phyloP scores from a whole-genome alignment of 2,888 invertebrate genomes.

The Pardosa pseudoannulata region DNA sequence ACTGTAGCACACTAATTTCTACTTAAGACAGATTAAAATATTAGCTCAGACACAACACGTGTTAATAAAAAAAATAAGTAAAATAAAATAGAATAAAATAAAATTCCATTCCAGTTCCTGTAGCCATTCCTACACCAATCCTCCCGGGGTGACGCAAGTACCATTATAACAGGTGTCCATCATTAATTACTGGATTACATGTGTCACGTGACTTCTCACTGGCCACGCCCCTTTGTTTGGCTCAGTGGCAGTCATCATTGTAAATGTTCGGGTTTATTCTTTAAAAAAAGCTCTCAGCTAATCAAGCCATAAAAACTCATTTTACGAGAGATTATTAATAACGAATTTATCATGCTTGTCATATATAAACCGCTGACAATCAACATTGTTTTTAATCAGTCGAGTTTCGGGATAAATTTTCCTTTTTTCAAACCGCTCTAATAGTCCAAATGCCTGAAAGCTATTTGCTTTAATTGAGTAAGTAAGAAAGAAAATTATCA shows the following conservation, averaged over 20 bases:
- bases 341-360: conserved; percentile 45
- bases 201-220: conserved; percentile 39
- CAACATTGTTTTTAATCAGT: conserved; percentile 6
- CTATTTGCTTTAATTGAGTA: not conserved
- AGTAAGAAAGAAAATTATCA: conserved; percentile 8
- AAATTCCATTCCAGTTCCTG: not conserved
- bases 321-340: conserved; percentile 35
- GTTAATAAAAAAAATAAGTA: not conserved
- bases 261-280: not conserved
- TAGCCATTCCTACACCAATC: conserved; percentile 26
- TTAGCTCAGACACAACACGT: not conserved
- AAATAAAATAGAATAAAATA: no score
- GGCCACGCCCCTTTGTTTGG: conserved; percentile 25
- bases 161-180: not conserved
- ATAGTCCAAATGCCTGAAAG: not conserved
- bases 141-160: not conserved
- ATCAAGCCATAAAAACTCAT: conserved; percentile 34
- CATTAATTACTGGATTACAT: conserved; percentile 60
- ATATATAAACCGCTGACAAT: conserved; percentile 20
- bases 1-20: not conserved
- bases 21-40: not conserved
- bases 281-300: not conserved
- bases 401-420: not conserved
- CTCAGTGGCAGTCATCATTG: conserved; percentile 19
- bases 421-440: not conserved